Evolutionary conservation across 2,888 invertebrate genomes (phyloP), one percentile per base, ranked within the genome.

Genomic region (Drosophila recens): DNA sequence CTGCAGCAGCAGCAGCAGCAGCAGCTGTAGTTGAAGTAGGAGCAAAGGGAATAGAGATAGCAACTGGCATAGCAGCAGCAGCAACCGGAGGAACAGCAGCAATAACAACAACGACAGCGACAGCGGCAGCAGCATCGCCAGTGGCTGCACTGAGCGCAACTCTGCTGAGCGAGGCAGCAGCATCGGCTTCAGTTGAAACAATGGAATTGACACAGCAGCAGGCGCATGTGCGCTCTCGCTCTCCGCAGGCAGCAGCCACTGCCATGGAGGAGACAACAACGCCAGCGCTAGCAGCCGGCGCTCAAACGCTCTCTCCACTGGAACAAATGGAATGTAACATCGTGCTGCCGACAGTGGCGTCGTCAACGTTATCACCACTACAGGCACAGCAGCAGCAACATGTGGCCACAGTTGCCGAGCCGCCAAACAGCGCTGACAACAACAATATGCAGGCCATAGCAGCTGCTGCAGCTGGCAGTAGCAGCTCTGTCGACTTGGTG

Each of bases 141-240:
- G 82, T 87, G 15, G 81, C 80, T 38, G 77, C 80, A 42, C 40
- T 75, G 48, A 69, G 66, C 43, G 85, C 70, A 4, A 69, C 90
- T 20, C 56, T 89, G 59, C 68, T 84, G 49, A 84, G 85, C 57
- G 90, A 88, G 58, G 80, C 76, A 20, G 79, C 88, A 4, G 74
- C 79, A 9, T 82, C 81, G 51, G 80, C 89, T 4, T 61, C 76
- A 15, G 83, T 79, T 23, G 88, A 80, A 56, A 83, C 82, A 63
- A 36, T 64, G 74, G 84, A 87, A 79, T 72, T 74, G 75, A 62
- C 68, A 71, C 80, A 80, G 58, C 80, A 77, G 62, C 79, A 84
- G 58, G 73, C 89, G 90, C 85, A 82, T 87, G 82, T 82, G 76
- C 81, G 74, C 70, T 80, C 80, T 61, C 72, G 83, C 69, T 78